A percentile compares a stretch with the other conserved stretches of the same genome.
Evolutionary conservation across 2,113 vertebrate species (phyloP).

Genomic region (Axis porcinus): DNA sequence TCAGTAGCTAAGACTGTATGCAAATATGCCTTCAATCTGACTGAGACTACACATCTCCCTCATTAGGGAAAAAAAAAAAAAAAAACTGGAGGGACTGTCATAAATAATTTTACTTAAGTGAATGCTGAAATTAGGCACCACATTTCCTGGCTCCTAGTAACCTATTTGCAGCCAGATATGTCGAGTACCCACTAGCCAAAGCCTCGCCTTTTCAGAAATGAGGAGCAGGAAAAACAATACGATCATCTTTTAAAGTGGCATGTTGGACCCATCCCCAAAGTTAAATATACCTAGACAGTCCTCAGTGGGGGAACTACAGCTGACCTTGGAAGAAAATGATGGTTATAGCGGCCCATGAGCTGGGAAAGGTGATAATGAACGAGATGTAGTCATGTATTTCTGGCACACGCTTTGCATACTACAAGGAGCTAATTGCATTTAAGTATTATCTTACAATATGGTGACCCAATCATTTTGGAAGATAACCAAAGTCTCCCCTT

Average conservation of each 20-base stretch:
- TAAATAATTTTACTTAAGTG: constrained; percentile 86
- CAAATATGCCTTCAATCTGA: constrained; percentile 72
- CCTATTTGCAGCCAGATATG: constrained; percentile 82
- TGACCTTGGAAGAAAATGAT: constrained; percentile 72
- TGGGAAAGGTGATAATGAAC: constrained; percentile 74
- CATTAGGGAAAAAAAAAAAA: constrained; percentile 68
- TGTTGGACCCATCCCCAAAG: constrained; percentile 66
- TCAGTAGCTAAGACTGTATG: constrained; percentile 57
- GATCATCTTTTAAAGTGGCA: constrained; percentile 78
- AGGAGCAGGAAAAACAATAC: constrained; percentile 81
- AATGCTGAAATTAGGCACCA: constrained; percentile 85
- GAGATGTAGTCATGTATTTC: constrained; percentile 66
- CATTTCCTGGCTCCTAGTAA: constrained; percentile 80
- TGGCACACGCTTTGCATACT: constrained; percentile 71
- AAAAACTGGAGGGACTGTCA: constrained; percentile 68
- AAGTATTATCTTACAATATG: constrained; percentile 79
- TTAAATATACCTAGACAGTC: constrained; percentile 81
- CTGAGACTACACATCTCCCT: constrained; percentile 32
- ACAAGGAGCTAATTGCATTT: constrained; percentile 76
- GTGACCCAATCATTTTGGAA: constrained; percentile 54
- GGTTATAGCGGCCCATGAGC: constrained; percentile 59
- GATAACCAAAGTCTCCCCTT: constrained; percentile 34
- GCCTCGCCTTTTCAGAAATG: constrained; percentile 78
- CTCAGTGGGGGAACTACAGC: constrained; percentile 34
- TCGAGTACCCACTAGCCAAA: constrained; percentile 75